Percentiles rank a stretch among this genome's conserved stretches.
Conservation (phyloP, 2,888 invertebrate genomes). For the Drosophila pseudotalamancana region DNA sequence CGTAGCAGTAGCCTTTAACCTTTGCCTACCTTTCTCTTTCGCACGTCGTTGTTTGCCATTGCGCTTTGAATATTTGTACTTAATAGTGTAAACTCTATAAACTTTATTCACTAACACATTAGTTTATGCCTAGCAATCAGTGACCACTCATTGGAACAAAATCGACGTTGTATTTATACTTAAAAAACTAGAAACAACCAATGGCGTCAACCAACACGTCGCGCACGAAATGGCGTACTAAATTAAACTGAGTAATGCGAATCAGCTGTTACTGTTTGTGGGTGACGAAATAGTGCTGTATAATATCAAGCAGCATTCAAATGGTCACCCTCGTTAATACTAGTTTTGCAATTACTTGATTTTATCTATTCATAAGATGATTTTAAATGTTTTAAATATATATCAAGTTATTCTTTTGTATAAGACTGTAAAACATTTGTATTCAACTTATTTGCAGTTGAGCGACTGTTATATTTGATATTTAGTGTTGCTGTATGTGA, state of each 20-base stretch:
- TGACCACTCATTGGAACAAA: slow-evolving; percentile 17
- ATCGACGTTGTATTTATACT: slow-evolving; percentile 1
- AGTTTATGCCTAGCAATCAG: slow-evolving; percentile 13
- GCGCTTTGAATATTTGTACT: slow-evolving; percentile 45
- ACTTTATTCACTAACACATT: slow-evolving; percentile 28
- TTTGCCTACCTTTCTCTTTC: slow-evolving; percentile 82
- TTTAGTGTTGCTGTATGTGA: not conserved
- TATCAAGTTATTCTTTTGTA: not conserved
- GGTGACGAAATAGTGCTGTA: slow-evolving; percentile 8
- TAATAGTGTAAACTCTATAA: slow-evolving; percentile 15
- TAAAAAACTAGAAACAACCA: slow-evolving; percentile 13
- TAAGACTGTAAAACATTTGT: not conserved
- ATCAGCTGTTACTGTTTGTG: slow-evolving; percentile 45
- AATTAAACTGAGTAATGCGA: slow-evolving; percentile 41
- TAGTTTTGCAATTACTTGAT: no score
- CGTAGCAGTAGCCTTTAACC: slow-evolving; percentile 41
- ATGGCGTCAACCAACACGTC: slow-evolving; percentile 25
- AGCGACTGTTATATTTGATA: not conserved
- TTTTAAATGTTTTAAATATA: not conserved
- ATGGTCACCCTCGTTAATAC: slow-evolving; percentile 27
- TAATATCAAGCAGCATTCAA: not conserved
- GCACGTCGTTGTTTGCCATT: slow-evolving; percentile 77
- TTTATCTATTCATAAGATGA: no score
- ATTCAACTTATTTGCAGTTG: not conserved
- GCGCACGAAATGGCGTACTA: slow-evolving; percentile 60